Conservation (phyloP, 92 coral and sea anemone genomes). For the Phenganax stokvisi region DNA sequence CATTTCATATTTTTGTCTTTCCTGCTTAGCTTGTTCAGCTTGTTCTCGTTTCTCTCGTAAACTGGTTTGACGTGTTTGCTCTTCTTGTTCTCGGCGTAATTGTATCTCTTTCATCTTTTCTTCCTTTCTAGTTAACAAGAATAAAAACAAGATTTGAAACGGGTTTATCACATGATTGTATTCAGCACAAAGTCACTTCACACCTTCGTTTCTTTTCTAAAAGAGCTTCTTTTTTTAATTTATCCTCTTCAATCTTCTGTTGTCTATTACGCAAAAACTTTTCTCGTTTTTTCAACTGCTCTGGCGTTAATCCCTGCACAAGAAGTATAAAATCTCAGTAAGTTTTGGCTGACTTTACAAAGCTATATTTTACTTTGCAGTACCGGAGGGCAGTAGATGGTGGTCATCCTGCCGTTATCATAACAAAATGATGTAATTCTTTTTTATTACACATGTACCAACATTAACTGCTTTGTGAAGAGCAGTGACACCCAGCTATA, state of each 20-base stretch:
- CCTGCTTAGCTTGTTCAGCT: constrained; percentile 40
- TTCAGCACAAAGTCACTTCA: neutral
- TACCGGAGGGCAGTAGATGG: too few species aligned
- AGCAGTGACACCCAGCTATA: too few species aligned
- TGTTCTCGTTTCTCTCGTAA: constrained; percentile 52
- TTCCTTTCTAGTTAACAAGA: constrained; percentile 50
- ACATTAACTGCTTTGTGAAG: too few species aligned
- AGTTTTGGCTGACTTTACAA: neutral
- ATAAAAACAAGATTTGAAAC: neutral
- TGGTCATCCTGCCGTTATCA: too few species aligned
- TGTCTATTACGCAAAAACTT: constrained; percentile 65
- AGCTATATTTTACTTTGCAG: neutral
- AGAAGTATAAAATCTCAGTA: too few species aligned
- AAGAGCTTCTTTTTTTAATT: constrained; percentile 66
- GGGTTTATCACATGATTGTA: neutral
- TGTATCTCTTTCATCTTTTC: constrained; percentile 72
- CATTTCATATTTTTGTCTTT: constrained; percentile 30
- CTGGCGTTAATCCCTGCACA: constrained; percentile 80
- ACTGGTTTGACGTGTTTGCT: constrained; percentile 48
- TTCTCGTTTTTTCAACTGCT: constrained; percentile 69
- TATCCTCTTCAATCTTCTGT: constrained; percentile 82
- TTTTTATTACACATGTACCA: too few species aligned
- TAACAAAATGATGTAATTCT: too few species aligned
- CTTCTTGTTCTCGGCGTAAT: constrained; percentile 44
- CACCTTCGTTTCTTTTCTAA: constrained; percentile 75